Base-by-base conservation (phyloP, 1,140 invertebrate genomes). In the Drosophila fuyamai region DNA sequence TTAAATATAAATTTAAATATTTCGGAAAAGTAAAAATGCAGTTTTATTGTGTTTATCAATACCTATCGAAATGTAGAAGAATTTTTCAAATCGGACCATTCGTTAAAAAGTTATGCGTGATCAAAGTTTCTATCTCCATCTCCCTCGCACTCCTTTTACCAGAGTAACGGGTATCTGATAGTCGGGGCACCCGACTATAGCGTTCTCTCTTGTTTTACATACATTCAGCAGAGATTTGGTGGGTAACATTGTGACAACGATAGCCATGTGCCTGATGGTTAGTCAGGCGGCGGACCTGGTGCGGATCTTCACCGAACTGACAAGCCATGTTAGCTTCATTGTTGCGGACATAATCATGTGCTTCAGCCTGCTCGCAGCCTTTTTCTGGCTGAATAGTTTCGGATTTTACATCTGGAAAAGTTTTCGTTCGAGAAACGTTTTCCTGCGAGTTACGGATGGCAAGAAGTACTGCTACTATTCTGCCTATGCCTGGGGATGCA, bases 361-460 rank as follows among this genome's bases (percentile, higher is more conserved):
- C 77, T 93, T 96, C 18, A 96, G 95, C 73, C 91, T 97, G 46
- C 81, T 97, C 41, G 96, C 95, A 12, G 95, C 96, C 32, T 97
- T 97, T 92, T 97, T 97, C 78, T 97, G 96, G 96, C 92, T 97
- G 0, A 97, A 96, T 78, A 96, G 96, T 78, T 94, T 97, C 56
- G 96, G 96, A 44, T 97, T 96, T 91, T 97, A 97, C 86, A 96
- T 97, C 46, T 97, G 96, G 96, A 96, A 95, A 91, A 97, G 96
- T 1, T 97, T 97, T 77, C 96, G 96, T 57, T 97, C 96, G 18
- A 93, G 96, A 29, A 97, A 97, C 90, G 96, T 97, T 13, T 97
- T 97, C 83, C 92, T 97, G 6, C 93, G 96, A 48, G 96, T 97
- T 47, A 97, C 96, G 0, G 96, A 97, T 92, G 95, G 96, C 1